phyloP scores from a whole-genome alignment of 2,113 vertebrate genomes.

The Orientallactaga bullata region DNA sequence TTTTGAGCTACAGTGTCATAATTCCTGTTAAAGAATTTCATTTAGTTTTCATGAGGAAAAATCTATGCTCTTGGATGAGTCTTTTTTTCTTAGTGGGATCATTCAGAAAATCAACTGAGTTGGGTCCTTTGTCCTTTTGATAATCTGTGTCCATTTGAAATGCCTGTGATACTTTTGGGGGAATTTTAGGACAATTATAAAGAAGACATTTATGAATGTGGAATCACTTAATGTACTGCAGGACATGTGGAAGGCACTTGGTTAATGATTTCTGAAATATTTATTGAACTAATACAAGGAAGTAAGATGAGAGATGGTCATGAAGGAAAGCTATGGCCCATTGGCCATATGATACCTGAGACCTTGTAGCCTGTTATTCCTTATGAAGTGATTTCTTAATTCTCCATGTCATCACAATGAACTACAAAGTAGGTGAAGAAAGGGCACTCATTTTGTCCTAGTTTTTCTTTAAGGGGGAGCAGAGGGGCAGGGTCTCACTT shows the following conservation, averaged over 20 bases:
- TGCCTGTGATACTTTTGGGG: not conserved
- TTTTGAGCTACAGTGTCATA: no score
- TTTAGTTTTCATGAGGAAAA: not conserved
- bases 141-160: not conserved
- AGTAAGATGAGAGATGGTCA: not conserved
- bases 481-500: no score
- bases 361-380: no score
- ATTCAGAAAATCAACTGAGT: not conserved
- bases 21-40: not conserved
- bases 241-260: not conserved
- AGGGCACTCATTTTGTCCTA: not conserved
- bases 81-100: not conserved
- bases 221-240: not conserved
- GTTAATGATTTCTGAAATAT: not conserved
- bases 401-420: rapidly evolving
- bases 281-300: no score
- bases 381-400: rapidly evolving
- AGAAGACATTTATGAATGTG: not conserved
- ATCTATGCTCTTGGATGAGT: not conserved
- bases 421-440: not conserved
- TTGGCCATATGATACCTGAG: no score
- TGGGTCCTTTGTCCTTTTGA: not conserved
- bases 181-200: no score
- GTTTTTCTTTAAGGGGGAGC: no score
- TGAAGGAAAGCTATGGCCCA: no score